Base-by-base conservation (phyloP, 92 coral and sea anemone genomes). In the Epizoanthus fatuus region DNA sequence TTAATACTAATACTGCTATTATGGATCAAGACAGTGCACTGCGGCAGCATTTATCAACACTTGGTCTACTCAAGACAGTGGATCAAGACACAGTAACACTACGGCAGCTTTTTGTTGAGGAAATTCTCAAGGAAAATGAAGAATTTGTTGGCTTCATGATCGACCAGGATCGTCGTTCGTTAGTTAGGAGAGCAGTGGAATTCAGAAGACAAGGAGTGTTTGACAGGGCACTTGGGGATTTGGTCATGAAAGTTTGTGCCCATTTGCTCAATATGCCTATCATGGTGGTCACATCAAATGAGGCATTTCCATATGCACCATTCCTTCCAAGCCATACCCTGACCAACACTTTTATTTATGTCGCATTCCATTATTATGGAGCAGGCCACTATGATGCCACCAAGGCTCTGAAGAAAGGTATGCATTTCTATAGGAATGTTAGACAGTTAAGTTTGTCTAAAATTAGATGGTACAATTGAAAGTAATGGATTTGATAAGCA, bases 341-440 rank as follows among this genome's bases (percentile, higher is more conserved):
- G 38, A 74, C 80, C 3, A 78, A 47, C 85, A 39, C 25, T 10
- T 69, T 72, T 29, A 67, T 89, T 40, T 89, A 55, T 72, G 29
- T 89, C 29, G 89, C 92, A 8, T 89, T 37, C 74, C 92, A 89
- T 51, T 77, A 76, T 45, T 89, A 84, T 77, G 93, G 93, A 32
- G 90, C 93, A n/a, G 92, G 92, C 2, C 92, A 89, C 79, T 89
- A 76, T 19, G 92, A 89, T 71, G 89, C 89, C 3, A 89, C 92
- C 11, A 84, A 63, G 17, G 69, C 6, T 19, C 9, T 38, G 54
- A 13, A 29, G 5, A 20, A 69, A 78, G 89, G 89, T 86, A 86
- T 53, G 89, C 42, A 72, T 5, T 29, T 29, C 12, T 7, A 0
- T 16, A 59, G 49, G 8, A 44, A 44, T 44, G 8, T 4, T 44